Base-by-base conservation (phyloP, 2,797 vertebrate genomes). In the Pipistrellus pipistrellus region DNA sequence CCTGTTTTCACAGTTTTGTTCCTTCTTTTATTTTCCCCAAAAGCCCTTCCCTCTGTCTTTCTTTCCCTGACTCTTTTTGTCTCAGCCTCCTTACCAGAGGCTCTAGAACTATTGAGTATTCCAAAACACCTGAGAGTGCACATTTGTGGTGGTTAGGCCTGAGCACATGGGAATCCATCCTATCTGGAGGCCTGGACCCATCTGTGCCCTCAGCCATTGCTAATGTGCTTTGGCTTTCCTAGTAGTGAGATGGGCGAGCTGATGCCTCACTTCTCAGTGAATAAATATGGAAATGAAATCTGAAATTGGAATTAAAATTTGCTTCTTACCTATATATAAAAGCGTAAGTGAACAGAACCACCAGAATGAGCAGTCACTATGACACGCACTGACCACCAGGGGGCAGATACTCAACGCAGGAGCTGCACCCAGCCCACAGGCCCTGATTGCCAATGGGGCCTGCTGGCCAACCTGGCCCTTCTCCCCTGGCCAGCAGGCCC, bases 211-310 rank as follows among this genome's bases (percentile, higher is more conserved):
- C n/a, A 3, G 23, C 23, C 84, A 23, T 30, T 64, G 69, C 68
- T 55, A 13, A 4, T 51, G 35, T 76, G 55, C 76, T 66, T 59
- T 35, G 21, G 66, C 51, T 17, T 68, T 48, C 91, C 57, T 41
- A 0, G 41, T 85, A 80, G 55, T 78, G 66, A 73, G 6, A 48
- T 46, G 25, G 57, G 35, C 41, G 9, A 23, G 25, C 35, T 25
- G 10, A 72, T 18, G 68, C 23, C 73, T 83, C 76, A 38, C 14
- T 53, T 57, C n/a, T 90, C 30, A 72, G 30, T 72, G 46, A 90
- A 57, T 44, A 20, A 69, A 64, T 85, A 12, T 85, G 82, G 46
- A 85, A 94, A 57, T 86, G 44, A 84, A 84, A 71, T 53, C 18
- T 68, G 59, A 84, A 55, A 53, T 44, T 41, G 41, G 48, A 84